Conservation (phyloP, 2,113 vertebrate species). For the Dasyurus viverrinus region DNA sequence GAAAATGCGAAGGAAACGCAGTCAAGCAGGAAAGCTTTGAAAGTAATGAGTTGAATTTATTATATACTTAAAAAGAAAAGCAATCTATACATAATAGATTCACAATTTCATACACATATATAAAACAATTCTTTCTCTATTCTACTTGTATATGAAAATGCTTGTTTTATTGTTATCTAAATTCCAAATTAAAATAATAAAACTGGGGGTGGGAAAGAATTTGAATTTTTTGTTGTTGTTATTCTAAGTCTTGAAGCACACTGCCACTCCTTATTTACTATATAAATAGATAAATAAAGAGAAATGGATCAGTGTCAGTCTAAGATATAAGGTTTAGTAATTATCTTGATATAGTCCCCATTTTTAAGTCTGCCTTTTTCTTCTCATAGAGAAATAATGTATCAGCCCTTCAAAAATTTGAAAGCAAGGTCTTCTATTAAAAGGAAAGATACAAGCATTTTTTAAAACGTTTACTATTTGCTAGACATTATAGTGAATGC, state of each 20-base stretch:
- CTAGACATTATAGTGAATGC: background rate
- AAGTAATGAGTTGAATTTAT: background rate
- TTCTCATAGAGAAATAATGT: background rate
- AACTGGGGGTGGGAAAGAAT: background rate
- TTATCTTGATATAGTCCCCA: background rate
- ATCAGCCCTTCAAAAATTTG: background rate
- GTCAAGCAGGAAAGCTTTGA: background rate
- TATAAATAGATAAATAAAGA: background rate
- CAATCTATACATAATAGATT: background rate
- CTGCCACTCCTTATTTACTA: background rate
- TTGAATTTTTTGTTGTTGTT: slow-evolving; percentile 5
- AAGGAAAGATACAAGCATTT: background rate
- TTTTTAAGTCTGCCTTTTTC: background rate
- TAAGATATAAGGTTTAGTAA: background rate
- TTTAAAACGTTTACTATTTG: background rate
- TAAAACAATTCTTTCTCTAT: background rate
- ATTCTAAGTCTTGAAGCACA: background rate
- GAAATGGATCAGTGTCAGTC: background rate
- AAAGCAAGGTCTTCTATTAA: background rate
- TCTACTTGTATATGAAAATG: background rate
- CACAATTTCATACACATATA: background rate
- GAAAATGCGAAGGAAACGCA: background rate
- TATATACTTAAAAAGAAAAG: background rate
- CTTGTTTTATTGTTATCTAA: background rate
- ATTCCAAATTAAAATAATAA: background rate